Evolutionary conservation across 2,797 vertebrate genomes (phyloP), one percentile per base, ranked within the genome.

Genomic region (Enteromius thamalakanensis): DNA sequence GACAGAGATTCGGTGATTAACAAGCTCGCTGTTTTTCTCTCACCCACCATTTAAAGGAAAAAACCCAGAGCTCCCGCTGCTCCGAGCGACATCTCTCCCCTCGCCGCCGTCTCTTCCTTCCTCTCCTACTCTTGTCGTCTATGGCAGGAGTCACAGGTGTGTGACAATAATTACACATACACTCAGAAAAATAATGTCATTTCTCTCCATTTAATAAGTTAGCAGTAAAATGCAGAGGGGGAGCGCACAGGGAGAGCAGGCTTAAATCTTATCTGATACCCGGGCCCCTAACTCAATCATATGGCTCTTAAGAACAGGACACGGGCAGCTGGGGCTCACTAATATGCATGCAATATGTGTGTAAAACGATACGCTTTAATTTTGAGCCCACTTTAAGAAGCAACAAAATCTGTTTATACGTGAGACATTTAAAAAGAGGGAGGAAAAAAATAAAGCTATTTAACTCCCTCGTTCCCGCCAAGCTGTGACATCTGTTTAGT

Each of bases 361-460:
- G 97, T 97, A 99, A 99, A 97, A 96, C 89, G 97, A 99, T 99
- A 97, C 90, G 96, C 96, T 97, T 97, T 97, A 96, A 97, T 97
- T 96, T 95, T 94, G 95, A 97, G 96, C 96, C 97, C 96, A 96
- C 96, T 96, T 97, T 97, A 95, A 96, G 96, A 96, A 96, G 96
- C 96, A 96, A 97, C 96, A 95, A 94, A 96, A 95, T 95, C 94
- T 94, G 94, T 96, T 95, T 94, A 95, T 94, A 93, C 91, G 93
- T 90, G 89, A 94, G 93, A 94, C 94, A 92, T 94, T 94, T 93
- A 91, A 93, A 93, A 92, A 92, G 87, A 91, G n/a, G 82, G 87
- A 83, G 77, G 87, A 67, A 85, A 78, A 85, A 87, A 90, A 90
- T 88, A 91, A 93, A 93, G 93, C 91, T 91, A 90, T 92, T 95